These are phyloP conservation scores for Catocala fraxini DNA, from an alignment of 2,888 invertebrate genomes.

Conservation along the genomic window DNA sequence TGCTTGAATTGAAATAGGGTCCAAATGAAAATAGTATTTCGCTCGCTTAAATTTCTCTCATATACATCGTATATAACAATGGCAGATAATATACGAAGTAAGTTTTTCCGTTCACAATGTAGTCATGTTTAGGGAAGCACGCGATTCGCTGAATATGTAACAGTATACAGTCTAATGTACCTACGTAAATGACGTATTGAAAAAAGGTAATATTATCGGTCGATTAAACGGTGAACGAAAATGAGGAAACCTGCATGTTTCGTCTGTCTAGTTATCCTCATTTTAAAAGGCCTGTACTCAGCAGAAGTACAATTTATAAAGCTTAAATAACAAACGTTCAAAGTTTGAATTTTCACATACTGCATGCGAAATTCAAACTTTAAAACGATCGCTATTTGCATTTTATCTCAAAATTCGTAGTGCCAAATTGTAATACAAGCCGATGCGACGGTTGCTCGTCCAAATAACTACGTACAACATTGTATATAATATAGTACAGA, in stretches of 20 bases:
- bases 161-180: not conserved
- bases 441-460: constrained; percentile 28
- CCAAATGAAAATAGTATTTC: not conserved
- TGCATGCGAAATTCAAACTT: constrained; percentile 10
- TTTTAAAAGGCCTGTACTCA: too few relatives aligned
- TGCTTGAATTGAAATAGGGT: not conserved
- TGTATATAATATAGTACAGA: constrained; percentile 28
- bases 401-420: constrained; percentile 29
- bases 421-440: constrained; percentile 44
- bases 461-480: constrained; percentile 43
- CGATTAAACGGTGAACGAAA: too few relatives aligned
- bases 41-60: not conserved
- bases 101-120: not conserved
- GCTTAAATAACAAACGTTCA: too few relatives aligned
- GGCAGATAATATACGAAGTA: not conserved
- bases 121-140: too few relatives aligned
- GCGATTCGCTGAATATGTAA: too few relatives aligned
- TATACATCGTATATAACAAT: not conserved
- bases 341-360: too few relatives aligned
- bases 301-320: too few relatives aligned
- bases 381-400: constrained; percentile 33
- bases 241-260: too few relatives aligned
- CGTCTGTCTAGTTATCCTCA: too few relatives aligned
- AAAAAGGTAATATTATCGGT: too few relatives aligned
- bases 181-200: not conserved